phyloP scores from a whole-genome alignment of 2,113 vertebrate species.

The Craseonycteris thonglongyai region DNA sequence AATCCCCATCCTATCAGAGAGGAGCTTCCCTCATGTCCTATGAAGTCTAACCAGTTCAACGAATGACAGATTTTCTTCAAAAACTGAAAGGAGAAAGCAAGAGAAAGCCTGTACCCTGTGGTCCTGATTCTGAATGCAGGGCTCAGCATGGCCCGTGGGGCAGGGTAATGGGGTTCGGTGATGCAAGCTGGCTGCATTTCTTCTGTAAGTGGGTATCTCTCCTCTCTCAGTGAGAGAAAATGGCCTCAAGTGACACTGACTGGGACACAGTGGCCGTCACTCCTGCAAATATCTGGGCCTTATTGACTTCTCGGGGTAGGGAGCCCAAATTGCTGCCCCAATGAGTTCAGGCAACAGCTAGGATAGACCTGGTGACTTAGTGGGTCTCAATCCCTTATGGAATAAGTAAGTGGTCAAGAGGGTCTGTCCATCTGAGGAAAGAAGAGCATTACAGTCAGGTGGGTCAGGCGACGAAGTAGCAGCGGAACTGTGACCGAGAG shows the following conservation, averaged over 20 bases:
- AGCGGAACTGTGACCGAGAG: neutral
- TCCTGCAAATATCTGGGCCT: conserved; percentile 36
- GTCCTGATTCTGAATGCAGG: conserved; percentile 2
- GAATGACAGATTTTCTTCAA: conserved; percentile 39
- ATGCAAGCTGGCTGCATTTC: conserved; percentile 36
- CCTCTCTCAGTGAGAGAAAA: conserved; percentile 62
- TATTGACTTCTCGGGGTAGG: conserved; percentile 62
- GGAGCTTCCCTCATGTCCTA: conserved; percentile 5
- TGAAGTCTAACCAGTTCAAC: conserved; percentile 35
- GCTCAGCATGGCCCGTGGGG: neutral
- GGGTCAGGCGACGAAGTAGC: neutral
- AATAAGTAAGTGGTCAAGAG: neutral
- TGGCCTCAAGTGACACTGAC: conserved; percentile 62
- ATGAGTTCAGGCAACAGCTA: neutral
- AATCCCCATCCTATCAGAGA: conserved; percentile 13
- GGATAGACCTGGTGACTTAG: neutral
- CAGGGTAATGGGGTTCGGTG: conserved; percentile 61
- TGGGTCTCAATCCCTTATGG: neutral
- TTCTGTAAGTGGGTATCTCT: conserved; percentile 51
- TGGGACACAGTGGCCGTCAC: conserved; percentile 38
- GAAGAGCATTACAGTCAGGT: neutral
- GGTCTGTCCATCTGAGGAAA: neutral
- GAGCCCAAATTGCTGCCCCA: conserved; percentile 44
- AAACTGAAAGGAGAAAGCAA: neutral
- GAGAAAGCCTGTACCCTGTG: conserved; percentile 3